Percentiles rank a stretch among this genome's conserved stretches.
Conservation (phyloP, 92 coral and sea anemone species). For the Pocillopora grandis region DNA sequence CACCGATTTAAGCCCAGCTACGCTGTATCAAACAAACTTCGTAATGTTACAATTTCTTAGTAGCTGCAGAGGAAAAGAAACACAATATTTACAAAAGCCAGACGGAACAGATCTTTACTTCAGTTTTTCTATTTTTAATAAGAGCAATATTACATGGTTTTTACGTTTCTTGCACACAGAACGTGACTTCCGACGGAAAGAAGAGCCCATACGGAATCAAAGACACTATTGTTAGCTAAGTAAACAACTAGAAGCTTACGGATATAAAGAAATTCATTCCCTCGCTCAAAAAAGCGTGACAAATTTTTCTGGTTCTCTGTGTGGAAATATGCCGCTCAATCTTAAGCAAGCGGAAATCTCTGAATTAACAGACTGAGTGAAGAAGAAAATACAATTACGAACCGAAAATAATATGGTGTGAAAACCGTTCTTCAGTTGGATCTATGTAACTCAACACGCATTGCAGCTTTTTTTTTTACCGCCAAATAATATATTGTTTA, state of each 20-base stretch:
- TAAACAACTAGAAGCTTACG: slow-evolving; percentile 26
- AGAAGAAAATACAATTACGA: neutral
- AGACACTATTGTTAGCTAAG: slow-evolving; percentile 16
- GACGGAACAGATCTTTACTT: neutral
- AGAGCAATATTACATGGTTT: neutral
- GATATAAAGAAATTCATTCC: slow-evolving; percentile 3
- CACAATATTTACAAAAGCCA: too few relatives aligned
- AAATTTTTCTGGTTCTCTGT: neutral
- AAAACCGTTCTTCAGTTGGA: neutral
- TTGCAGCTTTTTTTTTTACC: too few relatives aligned
- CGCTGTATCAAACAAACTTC: neutral
- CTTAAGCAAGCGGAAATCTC: neutral
- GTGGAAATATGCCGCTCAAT: neutral
- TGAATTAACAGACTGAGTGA: neutral
- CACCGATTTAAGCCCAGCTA: slow-evolving; percentile 12
- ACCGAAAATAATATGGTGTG: neutral
- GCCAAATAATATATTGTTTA: neutral
- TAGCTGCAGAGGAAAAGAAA: neutral
- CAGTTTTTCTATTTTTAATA: neutral
- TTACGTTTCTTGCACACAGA: neutral
- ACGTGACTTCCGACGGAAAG: slow-evolving; percentile 52
- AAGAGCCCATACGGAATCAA: slow-evolving; percentile 3
- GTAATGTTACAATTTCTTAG: neutral
- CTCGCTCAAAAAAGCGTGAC: slow-evolving; percentile 24
- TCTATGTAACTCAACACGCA: neutral